Conservation (phyloP, 2,888 invertebrate species). For the Cosmia trapezina region DNA sequence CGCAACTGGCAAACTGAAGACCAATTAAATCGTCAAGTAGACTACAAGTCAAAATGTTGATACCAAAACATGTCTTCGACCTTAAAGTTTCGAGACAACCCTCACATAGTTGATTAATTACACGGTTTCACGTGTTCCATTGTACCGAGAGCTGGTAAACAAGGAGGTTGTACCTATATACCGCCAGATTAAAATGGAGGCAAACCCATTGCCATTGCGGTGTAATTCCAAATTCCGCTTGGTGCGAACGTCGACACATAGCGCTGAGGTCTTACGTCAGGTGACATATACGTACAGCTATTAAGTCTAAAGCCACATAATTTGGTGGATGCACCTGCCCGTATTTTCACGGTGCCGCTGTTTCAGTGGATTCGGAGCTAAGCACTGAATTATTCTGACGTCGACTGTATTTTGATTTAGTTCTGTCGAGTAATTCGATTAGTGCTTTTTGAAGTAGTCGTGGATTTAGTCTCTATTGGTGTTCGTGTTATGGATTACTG, state of each 20-base stretch:
- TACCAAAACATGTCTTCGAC: slow-evolving; percentile 2
- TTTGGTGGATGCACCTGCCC: slow-evolving; percentile 81
- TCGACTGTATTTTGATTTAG: slow-evolving; percentile 66
- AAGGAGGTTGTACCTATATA: slow-evolving; percentile 33
- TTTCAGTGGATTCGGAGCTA: slow-evolving; percentile 64
- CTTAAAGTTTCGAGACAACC: slow-evolving; percentile 22
- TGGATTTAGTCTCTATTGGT: slow-evolving; percentile 3
- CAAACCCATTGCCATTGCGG: slow-evolving; percentile 69
- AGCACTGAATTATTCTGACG: slow-evolving; percentile 70
- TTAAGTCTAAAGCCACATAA: slow-evolving; percentile 78
- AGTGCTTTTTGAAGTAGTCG: slow-evolving; percentile 29
- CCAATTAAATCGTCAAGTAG: slow-evolving; percentile 6
- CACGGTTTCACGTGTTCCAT: slow-evolving; percentile 34
- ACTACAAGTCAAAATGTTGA: slow-evolving; percentile 14
- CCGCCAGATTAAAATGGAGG: slow-evolving; percentile 70
- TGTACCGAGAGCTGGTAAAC: slow-evolving; percentile 37
- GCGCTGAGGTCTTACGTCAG: slow-evolving; percentile 70
- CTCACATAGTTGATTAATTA: slow-evolving; percentile 52
- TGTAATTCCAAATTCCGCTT: slow-evolving; percentile 75
- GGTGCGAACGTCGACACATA: slow-evolving; percentile 70
- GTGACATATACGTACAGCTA: slow-evolving; percentile 69
- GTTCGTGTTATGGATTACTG: slow-evolving; percentile 26
- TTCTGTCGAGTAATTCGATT: slow-evolving; percentile 55
- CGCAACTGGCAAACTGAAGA: neutral
- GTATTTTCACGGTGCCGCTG: slow-evolving; percentile 75